These are phyloP conservation scores for Nephotettix cincticeps DNA, from an alignment of 1,140 invertebrate genomes.

Conservation along the genomic window DNA sequence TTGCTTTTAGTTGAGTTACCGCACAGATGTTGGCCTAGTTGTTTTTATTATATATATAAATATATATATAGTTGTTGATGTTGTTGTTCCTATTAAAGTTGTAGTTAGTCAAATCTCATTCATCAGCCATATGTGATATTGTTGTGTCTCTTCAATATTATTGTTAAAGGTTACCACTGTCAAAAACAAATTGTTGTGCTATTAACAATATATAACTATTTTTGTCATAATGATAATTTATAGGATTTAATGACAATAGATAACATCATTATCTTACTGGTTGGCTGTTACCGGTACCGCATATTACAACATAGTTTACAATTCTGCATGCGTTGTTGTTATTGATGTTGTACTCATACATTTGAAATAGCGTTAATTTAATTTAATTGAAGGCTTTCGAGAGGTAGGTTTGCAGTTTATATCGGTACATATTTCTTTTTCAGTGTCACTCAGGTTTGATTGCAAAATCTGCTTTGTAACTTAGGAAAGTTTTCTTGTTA, in stretches of 20 bases:
- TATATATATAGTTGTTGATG: conserved; percentile 25
- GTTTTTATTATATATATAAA: conserved; percentile 6
- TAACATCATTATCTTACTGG: conserved; percentile 2
- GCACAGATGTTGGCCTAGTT: conserved; percentile 19
- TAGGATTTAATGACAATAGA: conserved; percentile 24
- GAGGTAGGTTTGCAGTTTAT: too few relatives aligned
- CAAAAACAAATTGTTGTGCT: conserved; percentile 28
- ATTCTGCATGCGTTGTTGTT: conserved; percentile 17
- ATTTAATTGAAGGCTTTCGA: too few relatives aligned
- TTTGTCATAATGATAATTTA: conserved; percentile 19
- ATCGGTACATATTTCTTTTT: too few relatives aligned
- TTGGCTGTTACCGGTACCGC: conserved; percentile 7
- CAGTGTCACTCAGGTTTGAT: too few relatives aligned
- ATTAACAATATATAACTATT: conserved; percentile 26
- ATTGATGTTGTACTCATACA: neutral
- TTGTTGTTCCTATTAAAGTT: conserved; percentile 26
- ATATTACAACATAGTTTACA: conserved; percentile 8
- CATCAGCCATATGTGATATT: conserved; percentile 37
- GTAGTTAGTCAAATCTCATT: conserved; percentile 30
- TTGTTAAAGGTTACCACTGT: conserved; percentile 34
- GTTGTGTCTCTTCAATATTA: conserved; percentile 30
- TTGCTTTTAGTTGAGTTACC: conserved; percentile 15
- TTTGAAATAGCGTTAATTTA: too few relatives aligned
- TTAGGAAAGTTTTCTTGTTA: too few relatives aligned
- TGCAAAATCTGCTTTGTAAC: too few relatives aligned